These are phyloP conservation scores for Leptinotarsa haldemani DNA, from an alignment of 2,888 invertebrate genomes.

Conservation along the genomic window DNA sequence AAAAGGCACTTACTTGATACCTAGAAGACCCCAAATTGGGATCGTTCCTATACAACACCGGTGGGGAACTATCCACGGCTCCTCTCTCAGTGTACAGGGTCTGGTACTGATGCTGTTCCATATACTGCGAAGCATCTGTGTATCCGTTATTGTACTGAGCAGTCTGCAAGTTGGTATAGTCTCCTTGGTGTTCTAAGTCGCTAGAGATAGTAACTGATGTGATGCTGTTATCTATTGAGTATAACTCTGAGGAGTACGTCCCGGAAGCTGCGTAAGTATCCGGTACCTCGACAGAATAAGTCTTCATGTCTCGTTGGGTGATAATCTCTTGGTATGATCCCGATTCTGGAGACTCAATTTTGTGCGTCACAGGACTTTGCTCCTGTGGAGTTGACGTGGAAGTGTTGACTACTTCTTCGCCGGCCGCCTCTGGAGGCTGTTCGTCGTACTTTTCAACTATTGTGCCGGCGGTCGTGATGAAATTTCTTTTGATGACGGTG, in stretches of 20 bases:
- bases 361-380: slow-evolving; percentile 40
- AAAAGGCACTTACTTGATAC: slow-evolving; percentile 52
- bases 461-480: slow-evolving; percentile 63
- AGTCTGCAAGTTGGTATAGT: slow-evolving; percentile 76
- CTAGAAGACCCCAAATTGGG: slow-evolving; percentile 75
- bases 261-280: slow-evolving; percentile 30
- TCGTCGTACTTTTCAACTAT: slow-evolving; percentile 58
- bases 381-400: slow-evolving; percentile 45
- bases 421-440: slow-evolving; percentile 54
- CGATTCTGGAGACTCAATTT: slow-evolving; percentile 34
- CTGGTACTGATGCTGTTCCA: slow-evolving; percentile 57
- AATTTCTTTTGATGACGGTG: slow-evolving; percentile 56
- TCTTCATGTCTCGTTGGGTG: slow-evolving; percentile 31
- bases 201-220: slow-evolving; percentile 37
- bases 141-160: slow-evolving; percentile 65
- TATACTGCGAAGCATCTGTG: slow-evolving; percentile 55
- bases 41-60: slow-evolving; percentile 72
- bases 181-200: slow-evolving; percentile 58
- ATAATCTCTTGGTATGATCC: slow-evolving; percentile 30
- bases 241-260: slow-evolving; percentile 42
- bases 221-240: slow-evolving; percentile 44
- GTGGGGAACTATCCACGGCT: slow-evolving; percentile 68
- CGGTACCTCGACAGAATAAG: slow-evolving; percentile 34
- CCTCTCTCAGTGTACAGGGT: slow-evolving; percentile 49
- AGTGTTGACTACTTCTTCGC: slow-evolving; percentile 61